Evolutionary conservation across 2,888 invertebrate species (phyloP), one percentile per base, ranked within the genome.

Genomic region (Lepidochrysops patricia): DNA sequence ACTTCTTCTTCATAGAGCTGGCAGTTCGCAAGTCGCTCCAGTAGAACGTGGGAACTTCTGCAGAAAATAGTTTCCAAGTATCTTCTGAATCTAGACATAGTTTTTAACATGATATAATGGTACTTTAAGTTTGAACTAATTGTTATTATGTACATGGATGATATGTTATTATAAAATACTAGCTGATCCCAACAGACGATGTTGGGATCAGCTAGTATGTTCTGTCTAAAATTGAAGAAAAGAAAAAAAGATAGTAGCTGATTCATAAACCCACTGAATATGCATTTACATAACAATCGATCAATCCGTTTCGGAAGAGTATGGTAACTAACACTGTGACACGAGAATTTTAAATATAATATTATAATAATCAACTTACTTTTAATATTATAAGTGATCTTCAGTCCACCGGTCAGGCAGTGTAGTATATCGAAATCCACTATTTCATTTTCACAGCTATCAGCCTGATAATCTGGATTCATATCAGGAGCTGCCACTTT

Each of bases 401-500:
- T 72, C 66, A 88, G 57, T 7, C 71, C 69, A 0, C 88, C 89
- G 62, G 87, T 86, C 0, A 89, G 68, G 2, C 79, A 66, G 63
- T 88, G 86, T 60, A 84, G 48, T 19, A 86, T 70, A 66, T 80
- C 72, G 60, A 87, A 82, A 0, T 82, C 75, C 0, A 58, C 3
- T 70, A 87, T n/a, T 63, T 89, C 86, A 32, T 89, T 88, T 57
- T 83, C 82, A 5, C 67, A 60, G 6, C 23, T 26, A 7, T 74
- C 67, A 0, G 61, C 49, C 0, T 79, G 74, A 63, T 82, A 82
- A 67, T 86, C 84, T 1, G 73, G 73, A 73, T 74, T 80, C 83
- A 87, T 84, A 62, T 82, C 82, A 9, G 88, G 88, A 0, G 83
- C 87, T 1, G 85, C 83, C 34, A 88, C 68, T 67, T 89, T 89